These are phyloP conservation scores for Brachystomella parvula DNA, from an alignment of 1,140 invertebrate species.

Conservation along the genomic window DNA sequence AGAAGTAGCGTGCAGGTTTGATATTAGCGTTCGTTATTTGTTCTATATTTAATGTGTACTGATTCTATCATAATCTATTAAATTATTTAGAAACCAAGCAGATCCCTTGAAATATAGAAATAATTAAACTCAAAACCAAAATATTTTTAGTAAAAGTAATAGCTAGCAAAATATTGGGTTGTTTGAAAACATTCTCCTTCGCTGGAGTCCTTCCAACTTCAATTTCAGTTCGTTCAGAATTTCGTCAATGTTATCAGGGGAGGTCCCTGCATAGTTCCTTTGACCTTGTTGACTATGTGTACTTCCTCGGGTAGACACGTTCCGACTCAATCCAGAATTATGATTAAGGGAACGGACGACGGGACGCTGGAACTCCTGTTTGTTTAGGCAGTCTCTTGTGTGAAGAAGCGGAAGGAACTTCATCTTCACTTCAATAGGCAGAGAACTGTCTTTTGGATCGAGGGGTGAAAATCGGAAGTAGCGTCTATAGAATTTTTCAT, in stretches of 20 bases:
- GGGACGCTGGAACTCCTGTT: not conserved
- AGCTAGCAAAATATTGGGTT: not conserved
- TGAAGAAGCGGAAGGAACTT: slow-evolving; percentile 21
- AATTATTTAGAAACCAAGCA: no score
- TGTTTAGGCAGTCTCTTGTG: slow-evolving; percentile 19
- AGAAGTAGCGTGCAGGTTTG: no score
- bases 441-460: slow-evolving; percentile 5
- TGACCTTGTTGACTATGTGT: no score
- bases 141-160: no score
- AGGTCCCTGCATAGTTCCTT: not conserved
- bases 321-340: no score
- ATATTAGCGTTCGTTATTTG: no score
- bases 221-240: not conserved
- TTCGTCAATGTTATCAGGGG: not conserved
- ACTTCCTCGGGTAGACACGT: no score
- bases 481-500: slow-evolving; percentile 4
- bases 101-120: no score
- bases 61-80: no score
- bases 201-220: not conserved
- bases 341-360: not conserved
- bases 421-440: slow-evolving; percentile 12
- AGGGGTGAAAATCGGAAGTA: slow-evolving; percentile 18
- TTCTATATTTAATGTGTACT: no score
- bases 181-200: not conserved
- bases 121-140: no score